Base-by-base conservation (phyloP, 2,888 invertebrate species). In the Lasius platythorax region DNA sequence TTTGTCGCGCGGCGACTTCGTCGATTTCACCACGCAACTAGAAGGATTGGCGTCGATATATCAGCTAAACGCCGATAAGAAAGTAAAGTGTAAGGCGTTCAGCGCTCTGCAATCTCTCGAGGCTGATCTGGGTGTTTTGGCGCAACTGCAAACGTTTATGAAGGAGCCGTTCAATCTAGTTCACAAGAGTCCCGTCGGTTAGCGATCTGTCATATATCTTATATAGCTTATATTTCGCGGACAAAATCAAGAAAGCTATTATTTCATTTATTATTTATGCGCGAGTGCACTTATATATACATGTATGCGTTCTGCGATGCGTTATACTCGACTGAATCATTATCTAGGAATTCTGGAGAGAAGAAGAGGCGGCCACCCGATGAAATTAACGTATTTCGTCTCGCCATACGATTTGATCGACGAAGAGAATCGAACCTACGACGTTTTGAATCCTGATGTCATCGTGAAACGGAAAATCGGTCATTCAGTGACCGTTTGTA, bases 301-400 rank as follows among this genome's bases (percentile, higher is more conserved):
- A 53, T 58, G 1, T 46, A 28, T 43, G 0, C 15, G n/a, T 8
- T 9, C 23, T 28, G 18, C 28, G n/a, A 74, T 75, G 15, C 33
- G 37, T 33, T 12, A 28, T 76, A 56, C 28, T 18, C 8, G 15
- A 23, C 33, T 23, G 0, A 43, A 33, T 63, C 33, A 2, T 63
- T 12, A 2, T 30, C 8, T 95, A 97, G 97, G 95, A 63, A 94
- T 95, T 84, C 88, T 95, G 37, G 95, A 95, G 83, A 92, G 94
- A 89, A 91, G 95, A 74, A 94, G 92, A 92, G 95, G 95, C 28
- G 95, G 98, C 84, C 98, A 99, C 94, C 98, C 99, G 0, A 98
- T 99, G 98, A 98, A 98, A 92, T 95, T 99, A 43, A 99, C 98
- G 0, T 99, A 99, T 95, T 99, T 99, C 95, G 98, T 99, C 5